phyloP scores from a whole-genome alignment of 2,888 invertebrate species.

The Geotrupes spiniger region DNA sequence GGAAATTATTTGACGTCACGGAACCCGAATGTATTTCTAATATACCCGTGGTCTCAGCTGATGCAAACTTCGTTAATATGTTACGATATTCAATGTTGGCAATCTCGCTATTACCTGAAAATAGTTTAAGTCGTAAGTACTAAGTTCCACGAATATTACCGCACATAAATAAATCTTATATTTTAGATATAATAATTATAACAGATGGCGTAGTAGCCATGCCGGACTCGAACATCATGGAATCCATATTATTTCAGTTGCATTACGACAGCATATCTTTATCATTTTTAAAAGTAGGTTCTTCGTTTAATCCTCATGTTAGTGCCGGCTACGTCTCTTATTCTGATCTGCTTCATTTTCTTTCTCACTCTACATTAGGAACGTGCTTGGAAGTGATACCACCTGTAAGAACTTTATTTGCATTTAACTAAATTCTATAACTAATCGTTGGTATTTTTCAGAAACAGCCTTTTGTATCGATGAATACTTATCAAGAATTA shows the following conservation, averaged over 20 bases:
- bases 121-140: slow-evolving; percentile 67
- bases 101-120: slow-evolving; percentile 69
- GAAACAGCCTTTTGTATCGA: slow-evolving; percentile 38
- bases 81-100: slow-evolving; percentile 73
- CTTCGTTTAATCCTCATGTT: slow-evolving; percentile 63
- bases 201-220: slow-evolving; percentile 73
- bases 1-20: slow-evolving; percentile 53
- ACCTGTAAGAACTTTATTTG: slow-evolving; percentile 7
- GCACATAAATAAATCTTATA: slow-evolving; percentile 11
- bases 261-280: slow-evolving; percentile 71
- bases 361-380: slow-evolving; percentile 73
- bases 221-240: slow-evolving; percentile 70
- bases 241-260: slow-evolving; percentile 68
- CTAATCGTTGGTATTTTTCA: slow-evolving; percentile 28
- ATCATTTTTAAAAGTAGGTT: slow-evolving; percentile 71
- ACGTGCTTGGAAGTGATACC: slow-evolving; percentile 61
- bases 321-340: slow-evolving; percentile 70
- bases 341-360: slow-evolving; percentile 70
- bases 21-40: slow-evolving; percentile 50
- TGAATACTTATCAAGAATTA: slow-evolving; percentile 46
- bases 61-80: slow-evolving; percentile 73
- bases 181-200: slow-evolving; percentile 66
- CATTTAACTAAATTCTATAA: not conserved
- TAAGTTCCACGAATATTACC: too few relatives aligned
- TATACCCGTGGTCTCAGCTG: slow-evolving; percentile 62